Evolutionary conservation across 2,113 vertebrate genomes (phyloP).

Genomic region (Saguinus midas): DNA sequence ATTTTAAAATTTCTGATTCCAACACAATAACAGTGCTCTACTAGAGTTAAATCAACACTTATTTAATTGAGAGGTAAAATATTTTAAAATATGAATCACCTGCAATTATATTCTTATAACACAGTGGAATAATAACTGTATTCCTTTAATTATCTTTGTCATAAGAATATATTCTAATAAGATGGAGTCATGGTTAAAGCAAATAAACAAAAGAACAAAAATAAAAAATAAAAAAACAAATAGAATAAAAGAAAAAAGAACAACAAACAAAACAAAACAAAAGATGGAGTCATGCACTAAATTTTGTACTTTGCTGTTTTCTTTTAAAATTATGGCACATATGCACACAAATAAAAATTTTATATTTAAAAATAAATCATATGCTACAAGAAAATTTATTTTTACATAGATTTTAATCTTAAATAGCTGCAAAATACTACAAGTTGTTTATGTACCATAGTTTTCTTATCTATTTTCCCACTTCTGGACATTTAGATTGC

Average conservation of each 20-base stretch:
- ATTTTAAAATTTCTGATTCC: neutral
- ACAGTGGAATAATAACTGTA: neutral
- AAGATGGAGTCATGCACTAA: neutral
- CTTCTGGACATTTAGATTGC: neutral
- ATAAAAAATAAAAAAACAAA: too few relatives aligned
- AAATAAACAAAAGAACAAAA: too few relatives aligned
- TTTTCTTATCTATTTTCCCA: neutral
- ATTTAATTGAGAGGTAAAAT: neutral
- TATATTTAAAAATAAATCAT: neutral
- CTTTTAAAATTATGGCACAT: neutral
- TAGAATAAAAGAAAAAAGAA: too few relatives aligned
- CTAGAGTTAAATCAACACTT: neutral
- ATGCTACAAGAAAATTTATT: neutral
- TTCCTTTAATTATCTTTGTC: neutral
- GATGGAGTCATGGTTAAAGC: too few relatives aligned
- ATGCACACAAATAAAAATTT: too few relatives aligned
- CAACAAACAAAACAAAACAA: too few relatives aligned
- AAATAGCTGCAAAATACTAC: constrained; percentile 16
- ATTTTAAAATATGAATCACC: neutral
- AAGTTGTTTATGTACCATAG: neutral
- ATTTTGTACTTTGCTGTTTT: neutral
- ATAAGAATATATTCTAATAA: neutral
- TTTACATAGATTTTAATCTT: neutral
- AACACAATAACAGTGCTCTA: neutral
- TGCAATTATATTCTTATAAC: neutral